phyloP scores from a whole-genome alignment of 2,113 vertebrate species.

The Chaetodon trifascialis region DNA sequence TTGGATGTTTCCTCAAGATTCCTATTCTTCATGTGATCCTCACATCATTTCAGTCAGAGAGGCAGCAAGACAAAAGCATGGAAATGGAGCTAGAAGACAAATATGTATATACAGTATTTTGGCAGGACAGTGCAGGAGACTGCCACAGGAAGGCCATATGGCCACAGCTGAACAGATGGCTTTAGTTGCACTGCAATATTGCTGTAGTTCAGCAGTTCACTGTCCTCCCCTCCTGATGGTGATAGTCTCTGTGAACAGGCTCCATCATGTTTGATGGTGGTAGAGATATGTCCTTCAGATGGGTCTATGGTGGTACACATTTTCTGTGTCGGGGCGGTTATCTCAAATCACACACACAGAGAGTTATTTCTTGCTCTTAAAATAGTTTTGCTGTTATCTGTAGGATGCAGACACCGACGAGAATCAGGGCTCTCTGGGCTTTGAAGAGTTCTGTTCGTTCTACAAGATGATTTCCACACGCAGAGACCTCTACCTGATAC shows the following conservation, averaged over 20 bases:
- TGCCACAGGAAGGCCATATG: constrained; percentile 65
- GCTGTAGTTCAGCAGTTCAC: constrained; percentile 49
- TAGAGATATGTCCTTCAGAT: constrained; percentile 26
- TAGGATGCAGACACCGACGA: constrained; percentile 96
- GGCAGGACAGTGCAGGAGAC: constrained; percentile 27
- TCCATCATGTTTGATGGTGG: constrained; percentile 28
- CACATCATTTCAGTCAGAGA: constrained; percentile 1
- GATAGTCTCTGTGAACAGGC: constrained; percentile 10
- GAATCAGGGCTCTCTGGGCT: constrained; percentile 91
- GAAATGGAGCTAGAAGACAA: constrained; percentile 13
- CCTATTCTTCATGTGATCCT: background rate
- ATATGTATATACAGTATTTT: constrained; percentile 45
- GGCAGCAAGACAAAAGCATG: background rate
- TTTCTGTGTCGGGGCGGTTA: constrained; percentile 23
- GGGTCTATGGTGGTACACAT: background rate
- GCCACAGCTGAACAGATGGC: constrained; percentile 71
- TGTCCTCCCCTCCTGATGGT: constrained; percentile 12
- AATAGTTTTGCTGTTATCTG: constrained; percentile 36
- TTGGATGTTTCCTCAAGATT: background rate
- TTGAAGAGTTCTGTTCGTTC: constrained; percentile 96
- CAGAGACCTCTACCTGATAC: constrained; percentile 93
- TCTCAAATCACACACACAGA: constrained; percentile 7
- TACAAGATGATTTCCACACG: constrained; percentile 98
- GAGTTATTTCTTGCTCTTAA: constrained; percentile 38
- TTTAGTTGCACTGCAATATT: constrained; percentile 50